phyloP scores from a whole-genome alignment of 2,888 invertebrate genomes.

The Habroteleia sp. region DNA sequence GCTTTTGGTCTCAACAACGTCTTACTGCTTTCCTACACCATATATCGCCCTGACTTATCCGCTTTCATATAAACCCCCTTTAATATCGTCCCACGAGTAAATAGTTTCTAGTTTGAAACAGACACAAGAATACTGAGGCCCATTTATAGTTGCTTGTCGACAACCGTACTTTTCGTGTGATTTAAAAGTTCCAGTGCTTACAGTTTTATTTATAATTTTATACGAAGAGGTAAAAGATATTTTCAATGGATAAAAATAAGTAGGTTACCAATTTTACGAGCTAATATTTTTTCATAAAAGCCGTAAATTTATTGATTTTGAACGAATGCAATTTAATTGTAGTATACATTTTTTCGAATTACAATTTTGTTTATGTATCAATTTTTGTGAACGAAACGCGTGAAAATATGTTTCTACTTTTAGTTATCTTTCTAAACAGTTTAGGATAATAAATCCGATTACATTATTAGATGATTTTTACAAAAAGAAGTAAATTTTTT shows the following conservation, averaged over 20 bases:
- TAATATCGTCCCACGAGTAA: constrained; percentile 75
- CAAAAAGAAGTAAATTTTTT: too few species aligned
- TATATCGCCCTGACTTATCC: constrained; percentile 73
- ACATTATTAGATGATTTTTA: too few species aligned
- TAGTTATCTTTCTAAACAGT: too few species aligned
- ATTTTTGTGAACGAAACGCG: background rate
- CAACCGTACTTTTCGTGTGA: constrained; percentile 49
- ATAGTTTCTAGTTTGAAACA: constrained; percentile 73
- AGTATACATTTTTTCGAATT: constrained; percentile 2
- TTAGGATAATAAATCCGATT: too few species aligned
- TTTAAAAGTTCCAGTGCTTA: constrained; percentile 25
- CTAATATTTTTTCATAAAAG: constrained; percentile 9
- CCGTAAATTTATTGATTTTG: constrained; percentile 5
- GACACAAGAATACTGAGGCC: constrained; percentile 62
- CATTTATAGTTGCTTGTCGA: constrained; percentile 51
- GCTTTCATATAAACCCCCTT: constrained; percentile 72
- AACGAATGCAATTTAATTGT: constrained; percentile 2
- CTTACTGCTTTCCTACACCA: constrained; percentile 62
- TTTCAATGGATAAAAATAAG: constrained; percentile 13
- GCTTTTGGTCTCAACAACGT: constrained; percentile 68
- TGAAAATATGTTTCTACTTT: too few species aligned
- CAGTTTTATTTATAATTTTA: constrained; percentile 48
- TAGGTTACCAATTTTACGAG: constrained; percentile 5
- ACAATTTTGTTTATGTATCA: constrained; percentile 4
- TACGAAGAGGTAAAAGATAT: constrained; percentile 3